Conservation (phyloP, 2,888 invertebrate species). For the Anoplius nigerrimus region DNA sequence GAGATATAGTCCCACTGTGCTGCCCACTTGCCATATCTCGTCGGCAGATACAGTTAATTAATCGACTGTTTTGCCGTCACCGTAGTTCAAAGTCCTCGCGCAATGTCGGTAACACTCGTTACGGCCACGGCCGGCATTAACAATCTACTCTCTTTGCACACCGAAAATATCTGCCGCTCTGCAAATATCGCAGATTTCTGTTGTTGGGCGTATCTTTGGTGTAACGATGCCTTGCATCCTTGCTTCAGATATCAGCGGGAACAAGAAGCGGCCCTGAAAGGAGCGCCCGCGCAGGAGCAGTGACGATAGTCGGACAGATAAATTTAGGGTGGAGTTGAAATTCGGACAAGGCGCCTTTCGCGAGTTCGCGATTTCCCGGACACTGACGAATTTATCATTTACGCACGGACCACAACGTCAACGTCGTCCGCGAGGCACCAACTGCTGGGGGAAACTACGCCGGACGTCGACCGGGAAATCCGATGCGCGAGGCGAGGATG, state of each 20-base stretch:
- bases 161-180: too few species aligned
- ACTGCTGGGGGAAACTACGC: not conserved
- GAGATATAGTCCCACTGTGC: too few species aligned
- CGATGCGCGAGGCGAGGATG: too few species aligned
- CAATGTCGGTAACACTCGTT: too few species aligned
- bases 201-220: too few species aligned
- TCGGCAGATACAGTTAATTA: too few species aligned
- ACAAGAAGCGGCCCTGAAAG: conserved; percentile 47
- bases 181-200: too few species aligned
- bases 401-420: not conserved
- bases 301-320: conserved; percentile 37
- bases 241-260: conserved; percentile 63
- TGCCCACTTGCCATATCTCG: too few species aligned
- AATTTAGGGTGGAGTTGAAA: conserved; percentile 55
- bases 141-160: too few species aligned
- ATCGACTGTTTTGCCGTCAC: too few species aligned
- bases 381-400: not conserved
- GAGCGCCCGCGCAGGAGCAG: conserved; percentile 41
- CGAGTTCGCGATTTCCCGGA: conserved; percentile 2
- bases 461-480: not conserved
- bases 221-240: conserved; percentile 11
- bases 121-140: too few species aligned
- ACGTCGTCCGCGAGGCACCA: not conserved
- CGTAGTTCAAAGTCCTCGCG: too few species aligned
- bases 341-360: conserved; percentile 15